Evolutionary conservation across 2,113 vertebrate genomes (phyloP), one percentile per base, ranked within the genome.

Genomic region (Casuarius casuarius): DNA sequence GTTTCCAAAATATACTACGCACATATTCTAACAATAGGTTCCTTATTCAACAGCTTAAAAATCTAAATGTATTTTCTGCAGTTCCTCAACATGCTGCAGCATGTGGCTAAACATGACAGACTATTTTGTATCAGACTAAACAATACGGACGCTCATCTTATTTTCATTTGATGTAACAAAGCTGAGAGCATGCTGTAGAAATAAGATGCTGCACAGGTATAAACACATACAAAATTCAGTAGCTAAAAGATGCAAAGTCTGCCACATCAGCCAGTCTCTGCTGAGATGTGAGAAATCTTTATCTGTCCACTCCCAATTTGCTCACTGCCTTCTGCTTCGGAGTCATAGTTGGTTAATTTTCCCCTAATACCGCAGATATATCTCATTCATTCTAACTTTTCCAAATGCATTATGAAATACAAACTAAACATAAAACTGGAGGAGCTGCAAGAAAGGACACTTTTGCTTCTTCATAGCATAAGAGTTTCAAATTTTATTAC

Each of bases 161-260:
- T 90, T 92, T 81, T 87, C 33, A 81, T 89, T 91, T 96, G 31
- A 29, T 29, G 7, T 74, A 29, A 84, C 65, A 78, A 87, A 77
- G 4, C 3, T 74, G 80, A 71, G 35, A 89, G 44, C 20, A 54
- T 54, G 29, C 14, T 71, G 46, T 40, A 66, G 49, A 87, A 91
- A 84, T 73, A 58, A 80, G 63, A 51, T 62, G 52, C 68, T 73
- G 29, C 9, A n/a, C 10, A 62, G 66, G 12, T 44, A 62, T n/a
- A 90, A 97, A 81, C 9, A 67, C 7, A 65, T 6, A 54, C 19
- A 48, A 26, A 72, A 76, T 33, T 48, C 49, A 29, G 25, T 29
- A 77, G 15, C 17, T 74, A 20, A 40, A 81, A 80, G 65, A 62
- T 29, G 44, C 14, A 71, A 67, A 71, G 6, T 22, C 79, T 85